These are phyloP conservation scores for Catharus minimus DNA, from an alignment of 2,113 vertebrate species.

Conservation along the genomic window DNA sequence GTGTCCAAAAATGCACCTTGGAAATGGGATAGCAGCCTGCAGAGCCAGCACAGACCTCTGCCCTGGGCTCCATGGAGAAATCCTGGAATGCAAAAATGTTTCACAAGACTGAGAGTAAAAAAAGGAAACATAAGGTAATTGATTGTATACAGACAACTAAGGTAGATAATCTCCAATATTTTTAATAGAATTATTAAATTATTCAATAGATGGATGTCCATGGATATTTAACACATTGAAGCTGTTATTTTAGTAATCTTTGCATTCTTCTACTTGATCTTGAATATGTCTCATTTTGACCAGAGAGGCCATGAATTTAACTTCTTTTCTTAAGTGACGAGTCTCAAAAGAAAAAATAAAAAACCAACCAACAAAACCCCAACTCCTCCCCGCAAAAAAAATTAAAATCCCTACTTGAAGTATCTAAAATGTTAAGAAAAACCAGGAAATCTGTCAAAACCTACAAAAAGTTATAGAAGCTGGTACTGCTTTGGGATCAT, in stretches of 20 bases:
- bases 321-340: neutral
- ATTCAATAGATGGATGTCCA: neutral
- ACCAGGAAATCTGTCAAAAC: neutral
- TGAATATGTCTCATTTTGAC: neutral
- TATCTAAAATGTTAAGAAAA: neutral
- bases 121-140: neutral
- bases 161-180: neutral
- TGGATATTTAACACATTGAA: neutral
- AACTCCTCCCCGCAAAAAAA: neutral
- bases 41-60: neutral
- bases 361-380: neutral
- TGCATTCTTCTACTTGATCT: neutral
- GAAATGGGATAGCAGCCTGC: neutral
- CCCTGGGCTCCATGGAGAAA: neutral
- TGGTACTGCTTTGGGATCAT: neutral
- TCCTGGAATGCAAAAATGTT: neutral
- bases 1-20: neutral
- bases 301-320: neutral
- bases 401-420: neutral
- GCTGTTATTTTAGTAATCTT: neutral
- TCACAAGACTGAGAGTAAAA: neutral
- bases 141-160: neutral
- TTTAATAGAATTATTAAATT: neutral
- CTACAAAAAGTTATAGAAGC: neutral
- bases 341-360: neutral